phyloP scores from a whole-genome alignment of 1,140 invertebrate species.

The Lerema accius region DNA sequence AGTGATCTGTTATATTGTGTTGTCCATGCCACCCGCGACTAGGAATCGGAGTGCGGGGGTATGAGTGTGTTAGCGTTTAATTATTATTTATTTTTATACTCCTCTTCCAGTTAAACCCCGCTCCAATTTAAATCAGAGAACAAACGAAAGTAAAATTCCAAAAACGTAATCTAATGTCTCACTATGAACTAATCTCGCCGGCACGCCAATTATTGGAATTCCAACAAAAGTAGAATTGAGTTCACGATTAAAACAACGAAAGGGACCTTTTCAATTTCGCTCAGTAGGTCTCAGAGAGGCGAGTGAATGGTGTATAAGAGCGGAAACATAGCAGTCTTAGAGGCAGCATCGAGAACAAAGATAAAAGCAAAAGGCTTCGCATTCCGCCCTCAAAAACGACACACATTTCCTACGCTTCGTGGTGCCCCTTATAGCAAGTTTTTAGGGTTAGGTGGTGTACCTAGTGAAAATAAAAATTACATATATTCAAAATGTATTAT shows the following conservation, averaged over 20 bases:
- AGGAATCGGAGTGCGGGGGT: too few species aligned
- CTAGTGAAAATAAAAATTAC: too few species aligned
- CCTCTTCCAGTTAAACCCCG: too few species aligned
- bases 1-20: too few species aligned
- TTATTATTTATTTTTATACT: too few species aligned
- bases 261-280: conserved; percentile 9
- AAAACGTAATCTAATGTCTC: background rate
- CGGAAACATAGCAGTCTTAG: conserved; percentile 10
- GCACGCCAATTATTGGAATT: background rate
- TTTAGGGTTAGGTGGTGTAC: background rate
- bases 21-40: too few species aligned
- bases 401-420: conserved; percentile 13
- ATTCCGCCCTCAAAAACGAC: conserved; percentile 17
- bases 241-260: background rate
- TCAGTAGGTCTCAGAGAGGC: conserved; percentile 4
- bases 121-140: too few species aligned
- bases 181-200: too few species aligned
- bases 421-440: background rate
- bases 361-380: conserved; percentile 4
- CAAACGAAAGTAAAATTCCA: background rate
- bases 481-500: too few species aligned
- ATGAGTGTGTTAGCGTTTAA: too few species aligned
- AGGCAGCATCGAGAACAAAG: conserved; percentile 4
- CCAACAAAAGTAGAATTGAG: conserved; percentile 2
- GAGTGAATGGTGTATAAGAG: background rate